Evolutionary conservation across 1,140 invertebrate species (phyloP).

Genomic region (Drosophila burlai): DNA sequence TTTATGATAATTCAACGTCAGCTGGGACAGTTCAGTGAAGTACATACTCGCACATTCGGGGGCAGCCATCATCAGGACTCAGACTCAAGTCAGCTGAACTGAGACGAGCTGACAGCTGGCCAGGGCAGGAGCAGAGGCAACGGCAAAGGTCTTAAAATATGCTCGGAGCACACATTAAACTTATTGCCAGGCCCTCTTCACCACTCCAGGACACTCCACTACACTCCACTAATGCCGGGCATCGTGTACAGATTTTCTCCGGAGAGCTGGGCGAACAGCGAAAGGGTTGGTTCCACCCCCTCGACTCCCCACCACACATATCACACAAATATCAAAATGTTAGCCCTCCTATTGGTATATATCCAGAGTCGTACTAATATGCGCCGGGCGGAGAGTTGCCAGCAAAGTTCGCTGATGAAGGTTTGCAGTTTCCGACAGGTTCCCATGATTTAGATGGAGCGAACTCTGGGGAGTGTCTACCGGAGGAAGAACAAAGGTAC

Average conservation of each 20-base stretch:
- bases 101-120: slow-evolving; percentile 73
- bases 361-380: slow-evolving; percentile 34
- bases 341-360: slow-evolving; percentile 39
- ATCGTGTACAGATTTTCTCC: slow-evolving; percentile 71
- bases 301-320: slow-evolving; percentile 33
- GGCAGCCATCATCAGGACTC: slow-evolving; percentile 66
- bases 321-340: slow-evolving; percentile 70
- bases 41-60: slow-evolving; percentile 56
- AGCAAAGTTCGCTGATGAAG: slow-evolving; percentile 38
- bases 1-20: slow-evolving; percentile 84
- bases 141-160: slow-evolving; percentile 68
- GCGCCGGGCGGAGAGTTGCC: slow-evolving; percentile 43
- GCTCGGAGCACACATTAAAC: slow-evolving; percentile 81
- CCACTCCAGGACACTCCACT: not conserved
- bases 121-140: slow-evolving; percentile 39
- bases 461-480: slow-evolving; percentile 28
- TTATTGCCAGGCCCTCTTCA: slow-evolving; percentile 61
- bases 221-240: slow-evolving; percentile 47
- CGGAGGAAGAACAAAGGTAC: not conserved
- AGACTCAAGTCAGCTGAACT: slow-evolving; percentile 49
- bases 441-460: slow-evolving; percentile 45
- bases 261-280: slow-evolving; percentile 60
- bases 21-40: slow-evolving; percentile 80
- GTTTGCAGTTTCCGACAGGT: slow-evolving; percentile 35
- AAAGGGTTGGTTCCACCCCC: slow-evolving; percentile 65